Evolutionary conservation across 2,888 invertebrate genomes (phyloP).

Genomic region (Orthonevra nobilis): DNA sequence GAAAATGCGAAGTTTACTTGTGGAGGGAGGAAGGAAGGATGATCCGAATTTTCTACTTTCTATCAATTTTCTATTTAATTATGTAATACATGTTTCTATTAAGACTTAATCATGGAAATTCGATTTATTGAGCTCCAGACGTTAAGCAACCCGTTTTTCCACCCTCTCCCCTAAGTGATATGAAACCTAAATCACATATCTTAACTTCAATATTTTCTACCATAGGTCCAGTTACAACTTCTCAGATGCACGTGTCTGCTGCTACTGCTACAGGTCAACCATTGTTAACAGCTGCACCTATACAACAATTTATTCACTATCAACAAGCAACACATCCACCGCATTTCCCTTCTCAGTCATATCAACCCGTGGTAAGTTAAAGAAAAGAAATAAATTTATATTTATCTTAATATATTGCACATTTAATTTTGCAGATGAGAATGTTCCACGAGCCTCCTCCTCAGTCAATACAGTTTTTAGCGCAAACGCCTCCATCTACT

Average conservation of each 20-base stretch:
- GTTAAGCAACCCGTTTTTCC: too few species aligned
- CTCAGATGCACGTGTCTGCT: constrained; percentile 89
- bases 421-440: constrained; percentile 81
- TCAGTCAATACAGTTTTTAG: constrained; percentile 82
- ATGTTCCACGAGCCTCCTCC: constrained; percentile 85
- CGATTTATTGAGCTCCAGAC: too few species aligned
- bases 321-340: constrained; percentile 82
- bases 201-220: constrained; percentile 71
- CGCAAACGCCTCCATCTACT: constrained; percentile 82
- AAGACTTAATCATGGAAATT: too few species aligned
- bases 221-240: constrained; percentile 82
- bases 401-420: constrained; percentile 6
- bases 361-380: constrained; percentile 81
- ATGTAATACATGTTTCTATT: too few species aligned
- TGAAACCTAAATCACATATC: too few species aligned
- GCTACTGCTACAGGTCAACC: constrained; percentile 89
- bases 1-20: too few species aligned
- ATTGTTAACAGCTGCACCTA: constrained; percentile 89
- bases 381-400: background rate
- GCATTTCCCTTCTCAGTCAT: constrained; percentile 81
- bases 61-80: too few species aligned
- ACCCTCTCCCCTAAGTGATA: too few species aligned
- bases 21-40: too few species aligned
- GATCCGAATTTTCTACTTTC: too few species aligned
- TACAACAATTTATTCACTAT: constrained; percentile 86